These are phyloP conservation scores for Carollia perspicillata DNA, from an alignment of 2,113 vertebrate genomes.

Conservation along the genomic window DNA sequence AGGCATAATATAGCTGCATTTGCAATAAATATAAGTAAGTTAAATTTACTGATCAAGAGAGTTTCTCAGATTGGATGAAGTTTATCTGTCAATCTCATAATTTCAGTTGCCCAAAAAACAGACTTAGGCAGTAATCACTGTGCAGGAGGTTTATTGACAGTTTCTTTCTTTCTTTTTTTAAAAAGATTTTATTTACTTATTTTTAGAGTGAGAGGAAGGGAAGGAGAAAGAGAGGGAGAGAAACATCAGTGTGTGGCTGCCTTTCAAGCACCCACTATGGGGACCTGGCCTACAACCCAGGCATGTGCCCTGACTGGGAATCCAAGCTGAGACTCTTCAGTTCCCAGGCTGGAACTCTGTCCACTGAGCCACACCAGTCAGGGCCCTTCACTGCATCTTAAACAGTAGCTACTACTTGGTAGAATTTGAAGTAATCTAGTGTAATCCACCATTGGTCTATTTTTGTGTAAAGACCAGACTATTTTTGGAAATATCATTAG, in stretches of 20 bases:
- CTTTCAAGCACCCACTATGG: too few species aligned
- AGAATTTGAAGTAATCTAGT: not conserved
- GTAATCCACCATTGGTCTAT: not conserved
- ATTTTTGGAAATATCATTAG: not conserved
- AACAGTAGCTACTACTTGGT: not conserved
- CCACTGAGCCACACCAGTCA: too few species aligned
- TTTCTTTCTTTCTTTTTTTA: too few species aligned
- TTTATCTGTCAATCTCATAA: not conserved
- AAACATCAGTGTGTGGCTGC: too few species aligned
- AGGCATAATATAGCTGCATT: not conserved
- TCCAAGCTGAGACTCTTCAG: too few species aligned
- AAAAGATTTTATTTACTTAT: too few species aligned
- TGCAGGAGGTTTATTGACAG: not conserved
- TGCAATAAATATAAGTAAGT: not conserved
- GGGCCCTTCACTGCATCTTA: not conserved
- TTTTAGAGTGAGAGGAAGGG: too few species aligned
- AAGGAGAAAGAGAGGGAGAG: too few species aligned
- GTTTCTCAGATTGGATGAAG: not conserved
- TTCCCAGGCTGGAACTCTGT: too few species aligned
- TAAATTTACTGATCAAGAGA: not conserved
- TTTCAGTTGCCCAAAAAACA: not conserved
- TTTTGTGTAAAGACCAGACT: not conserved
- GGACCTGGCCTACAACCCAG: too few species aligned
- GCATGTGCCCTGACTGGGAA: too few species aligned
- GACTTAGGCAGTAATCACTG: not conserved